Evolutionary conservation across 2,113 vertebrate species (phyloP), one percentile per base, ranked within the genome.

Genomic region (Atherinomorus stipes): DNA sequence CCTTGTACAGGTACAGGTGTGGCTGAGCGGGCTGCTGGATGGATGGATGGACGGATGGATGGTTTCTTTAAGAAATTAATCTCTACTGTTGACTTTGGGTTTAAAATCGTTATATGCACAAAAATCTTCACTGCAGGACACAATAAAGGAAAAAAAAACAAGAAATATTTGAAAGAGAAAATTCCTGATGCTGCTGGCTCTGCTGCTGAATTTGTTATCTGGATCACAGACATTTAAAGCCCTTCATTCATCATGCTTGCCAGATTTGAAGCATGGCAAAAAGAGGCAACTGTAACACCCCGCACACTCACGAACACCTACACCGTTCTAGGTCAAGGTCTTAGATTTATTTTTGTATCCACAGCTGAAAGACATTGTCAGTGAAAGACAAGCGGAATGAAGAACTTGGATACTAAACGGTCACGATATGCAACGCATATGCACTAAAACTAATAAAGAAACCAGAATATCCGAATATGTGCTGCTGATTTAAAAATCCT

Each of bases 181-280:
- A 59, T 54, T 61, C 72, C 76, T 67, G 56, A 70, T 67, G 31
- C 61, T 59, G 52, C 74, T 13, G 64, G 54, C 25, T 70, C 51
- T 62, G 61, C 37, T 37, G 71, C 56, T 6, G 51, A 72, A 75
- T 81, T 51, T 69, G 62, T 77, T 82, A 86, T 89, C 85, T 88
- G 79, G 79, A 90, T 88, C 89, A 80, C 51, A 78, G 73, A 78
- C 74, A 74, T 83, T 85, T 82, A 83, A 70, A 80, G 85, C 69
- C 71, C 65, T 81, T 85, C 82, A 85, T 87, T 89, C 78, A 88
- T 91, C 84, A 87, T 62, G 25, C 15, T 64, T 44, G 38, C 73
- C 78, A 67, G 58, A 71, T 84, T 69, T 82, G 54, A 88, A 84
- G 78, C 61, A 34, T 77, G 72, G 81, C 64, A 85, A 80, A 75